Evolutionary conservation across 2,888 invertebrate genomes (phyloP).

Genomic region (Crossocerus cetratus): DNA sequence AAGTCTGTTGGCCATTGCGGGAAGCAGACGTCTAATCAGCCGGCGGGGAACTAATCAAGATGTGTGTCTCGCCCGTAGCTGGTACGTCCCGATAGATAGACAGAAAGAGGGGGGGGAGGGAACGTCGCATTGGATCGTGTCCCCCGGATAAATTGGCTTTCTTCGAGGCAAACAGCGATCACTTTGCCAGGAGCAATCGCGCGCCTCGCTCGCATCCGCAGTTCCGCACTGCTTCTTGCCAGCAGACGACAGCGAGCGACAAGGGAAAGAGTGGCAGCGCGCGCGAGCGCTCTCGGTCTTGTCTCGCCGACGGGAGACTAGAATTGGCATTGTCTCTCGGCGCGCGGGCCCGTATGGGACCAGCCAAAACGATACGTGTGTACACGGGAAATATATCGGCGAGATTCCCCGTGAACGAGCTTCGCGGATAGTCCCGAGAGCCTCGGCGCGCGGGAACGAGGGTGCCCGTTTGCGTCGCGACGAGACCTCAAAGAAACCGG

Average conservation of each 20-base stretch:
- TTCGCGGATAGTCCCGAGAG: slow-evolving; percentile 17
- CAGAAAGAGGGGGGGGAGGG: no score
- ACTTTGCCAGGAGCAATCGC: neutral
- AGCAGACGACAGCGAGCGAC: neutral
- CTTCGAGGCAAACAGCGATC: neutral
- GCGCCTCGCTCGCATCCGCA: no score
- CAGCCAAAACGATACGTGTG: slow-evolving; percentile 12
- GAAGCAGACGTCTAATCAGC: no score
- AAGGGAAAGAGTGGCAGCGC: neutral
- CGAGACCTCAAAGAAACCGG: slow-evolving; percentile 36
- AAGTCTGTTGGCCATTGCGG: no score
- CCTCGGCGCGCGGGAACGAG: neutral
- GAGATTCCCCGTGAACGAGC: slow-evolving; percentile 17
- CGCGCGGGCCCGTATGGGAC: slow-evolving; percentile 6
- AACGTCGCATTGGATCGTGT: neutral
- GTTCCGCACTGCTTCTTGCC: no score
- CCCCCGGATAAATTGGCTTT: neutral
- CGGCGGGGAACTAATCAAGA: no score
- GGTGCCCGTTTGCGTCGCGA: slow-evolving; percentile 5
- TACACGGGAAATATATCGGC: slow-evolving; percentile 10
- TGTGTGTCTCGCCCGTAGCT: no score
- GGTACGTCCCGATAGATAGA: no score
- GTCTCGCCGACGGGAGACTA: neutral
- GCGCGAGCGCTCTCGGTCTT: no score
- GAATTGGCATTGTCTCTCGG: slow-evolving; percentile 3